A percentile compares a stretch with the other conserved stretches of the same genome.
phyloP scores from a whole-genome alignment of 2,888 invertebrate genomes.

The Caenorhabditis uteleia region DNA sequence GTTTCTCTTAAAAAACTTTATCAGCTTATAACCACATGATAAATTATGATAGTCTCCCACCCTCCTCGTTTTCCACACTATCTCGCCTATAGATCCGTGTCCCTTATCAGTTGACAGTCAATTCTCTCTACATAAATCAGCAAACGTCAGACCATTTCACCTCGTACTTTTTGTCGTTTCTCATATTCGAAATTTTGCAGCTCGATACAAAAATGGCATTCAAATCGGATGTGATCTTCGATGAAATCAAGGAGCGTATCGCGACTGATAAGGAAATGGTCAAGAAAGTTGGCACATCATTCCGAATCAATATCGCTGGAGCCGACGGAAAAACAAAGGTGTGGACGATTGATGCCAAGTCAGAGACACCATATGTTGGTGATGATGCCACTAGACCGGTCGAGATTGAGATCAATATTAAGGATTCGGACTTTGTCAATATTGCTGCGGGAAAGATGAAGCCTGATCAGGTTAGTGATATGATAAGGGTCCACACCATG shows the following conservation, averaged over 20 bases:
- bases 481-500: not conserved
- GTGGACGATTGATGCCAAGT: constrained; percentile 83
- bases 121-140: not conserved
- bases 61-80: no score
- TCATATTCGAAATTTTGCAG: no score
- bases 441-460: constrained; percentile 89
- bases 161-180: no score
- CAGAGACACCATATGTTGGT: constrained; percentile 45
- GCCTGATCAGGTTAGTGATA: constrained; percentile 82
- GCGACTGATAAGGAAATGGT: constrained; percentile 75
- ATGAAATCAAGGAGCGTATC: constrained; percentile 77
- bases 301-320: constrained; percentile 83
- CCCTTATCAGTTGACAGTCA: not conserved
- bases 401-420: constrained; percentile 78
- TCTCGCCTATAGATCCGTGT: no score
- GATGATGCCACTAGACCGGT: constrained; percentile 46
- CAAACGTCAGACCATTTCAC: not conserved
- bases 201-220: constrained; percentile 74
- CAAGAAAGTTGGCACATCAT: constrained; percentile 82
- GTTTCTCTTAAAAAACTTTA: no score
- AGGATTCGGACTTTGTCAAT: constrained; percentile 86
- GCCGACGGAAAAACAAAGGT: constrained; percentile 80
- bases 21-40: no score
- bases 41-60: no score
- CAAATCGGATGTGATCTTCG: constrained; percentile 82